Percentiles rank a stretch among this genome's conserved stretches.
Evolutionary conservation across 2,797 vertebrate species (phyloP).

Genomic region (Rhodeus uyekii): DNA sequence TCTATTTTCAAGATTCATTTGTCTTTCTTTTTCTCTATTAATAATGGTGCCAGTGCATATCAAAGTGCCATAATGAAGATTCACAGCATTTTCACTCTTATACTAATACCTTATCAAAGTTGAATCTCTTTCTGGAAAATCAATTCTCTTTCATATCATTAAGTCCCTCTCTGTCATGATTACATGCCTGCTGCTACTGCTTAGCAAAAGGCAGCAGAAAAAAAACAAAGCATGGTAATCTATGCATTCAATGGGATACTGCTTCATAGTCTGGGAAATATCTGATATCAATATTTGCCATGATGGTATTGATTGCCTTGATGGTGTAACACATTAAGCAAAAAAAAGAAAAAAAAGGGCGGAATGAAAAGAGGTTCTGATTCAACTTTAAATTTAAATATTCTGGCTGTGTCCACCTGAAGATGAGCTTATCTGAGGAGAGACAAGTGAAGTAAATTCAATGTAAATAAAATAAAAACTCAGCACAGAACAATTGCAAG

Average conservation of each 20-base stretch:
- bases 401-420: not conserved
- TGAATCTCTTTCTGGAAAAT: constrained; percentile 85
- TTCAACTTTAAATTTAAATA: constrained; percentile 17
- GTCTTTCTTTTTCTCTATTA: constrained; percentile 61
- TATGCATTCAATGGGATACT: constrained; percentile 49
- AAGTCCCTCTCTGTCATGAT: constrained; percentile 77
- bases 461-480: not conserved
- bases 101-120: constrained; percentile 85
- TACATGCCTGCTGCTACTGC: constrained; percentile 70
- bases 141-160: constrained; percentile 85
- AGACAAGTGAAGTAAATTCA: not conserved
- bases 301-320: constrained; percentile 51
- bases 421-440: constrained; percentile 17
- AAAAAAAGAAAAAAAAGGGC: constrained; percentile 17
- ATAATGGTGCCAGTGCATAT: constrained; percentile 78
- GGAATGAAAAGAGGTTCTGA: constrained; percentile 23
- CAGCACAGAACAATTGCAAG: not conserved
- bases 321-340: constrained; percentile 49
- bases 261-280: constrained; percentile 54
- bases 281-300: constrained; percentile 60
- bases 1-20: constrained; percentile 58
- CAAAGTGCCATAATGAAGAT: constrained; percentile 83
- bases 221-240: constrained; percentile 43
- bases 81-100: constrained; percentile 81
- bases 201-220: constrained; percentile 66